Evolutionary conservation across 2,113 vertebrate species (phyloP), one percentile per base, ranked within the genome.

Genomic region (Falco punctatus): DNA sequence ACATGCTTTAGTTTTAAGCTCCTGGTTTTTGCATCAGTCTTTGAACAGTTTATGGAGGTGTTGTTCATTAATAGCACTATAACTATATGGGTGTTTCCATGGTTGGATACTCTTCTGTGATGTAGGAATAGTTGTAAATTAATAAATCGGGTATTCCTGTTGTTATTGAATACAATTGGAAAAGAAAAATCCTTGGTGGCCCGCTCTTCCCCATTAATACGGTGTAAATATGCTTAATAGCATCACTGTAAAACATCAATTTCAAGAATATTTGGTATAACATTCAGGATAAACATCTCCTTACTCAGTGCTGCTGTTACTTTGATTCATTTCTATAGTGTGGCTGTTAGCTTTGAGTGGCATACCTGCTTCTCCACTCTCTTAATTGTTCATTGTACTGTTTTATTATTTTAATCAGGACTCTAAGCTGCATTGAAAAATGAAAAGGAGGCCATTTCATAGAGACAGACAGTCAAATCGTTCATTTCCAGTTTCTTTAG

Each of bases 371-470:
- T 81, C 44, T 59, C 44, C 24, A 5, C 20, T 81, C 66, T 82
- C 80, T 73, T 86, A 95, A 94, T 62, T 86, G 75, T 84, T 83
- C 10, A 2, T 83, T 69, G 48, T 80, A 55, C 88, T 71, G 46
- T 59, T 90, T 94, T 96, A 81, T 91, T 88, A 75, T 92, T 87
- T 91, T 82, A 86, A 94, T 79, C 52, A 67, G 64, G 54, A 65
- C 52, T 86, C 61, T 28, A 40, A 62, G 70, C 66, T 38, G 23
- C 28, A 13, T 48, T 84, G 66, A 84, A 82, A 91, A 92, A 81
- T 61, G 33, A 58, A 28, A 87, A 27, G 11, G 32, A 75, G 5
- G 38, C 48, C 40, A 15, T 95, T 81, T 51, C 3, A 1, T 73
- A 66, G 26, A 49, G 44, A 30, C 7, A 83, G 27, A 32, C 74